Evolutionary conservation across 2,113 vertebrate genomes (phyloP).

Genomic region (Anolis carolinensis): DNA sequence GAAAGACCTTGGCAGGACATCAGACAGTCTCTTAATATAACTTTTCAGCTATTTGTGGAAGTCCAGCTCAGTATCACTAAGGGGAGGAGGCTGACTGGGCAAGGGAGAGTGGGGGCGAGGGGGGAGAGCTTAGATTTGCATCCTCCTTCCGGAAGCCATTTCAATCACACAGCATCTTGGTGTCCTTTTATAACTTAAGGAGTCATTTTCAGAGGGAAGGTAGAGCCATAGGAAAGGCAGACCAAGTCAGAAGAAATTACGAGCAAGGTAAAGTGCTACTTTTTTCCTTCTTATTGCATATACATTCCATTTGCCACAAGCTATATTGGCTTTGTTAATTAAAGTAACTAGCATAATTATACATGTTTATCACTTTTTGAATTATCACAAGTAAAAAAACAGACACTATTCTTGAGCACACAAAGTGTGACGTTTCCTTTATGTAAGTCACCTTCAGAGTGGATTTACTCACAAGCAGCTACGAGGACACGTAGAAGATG

Average conservation of each 20-base stretch:
- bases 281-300: conserved; percentile 8
- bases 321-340: neutral
- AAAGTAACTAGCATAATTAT: neutral
- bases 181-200: conserved; percentile 58
- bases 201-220: conserved; percentile 37
- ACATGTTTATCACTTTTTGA: neutral
- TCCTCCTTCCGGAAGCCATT: conserved; percentile 64
- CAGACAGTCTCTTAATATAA: conserved; percentile 64
- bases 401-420: no score
- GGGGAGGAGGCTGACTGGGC: conserved; percentile 1
- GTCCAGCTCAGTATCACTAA: conserved; percentile 51
- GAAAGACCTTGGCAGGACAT: conserved; percentile 69
- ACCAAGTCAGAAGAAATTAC: conserved; percentile 22
- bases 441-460: neutral
- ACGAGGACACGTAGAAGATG: neutral
- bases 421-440: neutral
- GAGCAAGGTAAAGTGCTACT: conserved; percentile 40
- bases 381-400: neutral
- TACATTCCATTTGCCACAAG: neutral
- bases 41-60: conserved; percentile 63
- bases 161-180: conserved; percentile 25
- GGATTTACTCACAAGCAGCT: neutral
- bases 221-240: conserved; percentile 7
- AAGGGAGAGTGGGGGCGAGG: conserved; percentile 45
- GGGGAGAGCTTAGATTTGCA: conserved; percentile 61